Conservation (phyloP, 1,140 invertebrate species). For the Hestina assimilis region DNA sequence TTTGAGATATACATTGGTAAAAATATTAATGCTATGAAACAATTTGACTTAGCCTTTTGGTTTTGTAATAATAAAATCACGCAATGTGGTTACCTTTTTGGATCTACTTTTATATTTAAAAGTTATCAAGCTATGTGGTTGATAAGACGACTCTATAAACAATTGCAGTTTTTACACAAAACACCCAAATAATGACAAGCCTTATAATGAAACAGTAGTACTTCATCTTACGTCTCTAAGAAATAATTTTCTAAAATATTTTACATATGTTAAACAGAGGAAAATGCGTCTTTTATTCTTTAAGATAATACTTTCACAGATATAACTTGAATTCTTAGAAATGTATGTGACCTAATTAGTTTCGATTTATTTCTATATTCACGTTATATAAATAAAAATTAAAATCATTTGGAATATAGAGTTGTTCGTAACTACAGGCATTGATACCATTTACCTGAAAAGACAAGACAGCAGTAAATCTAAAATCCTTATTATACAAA, state of each 20-base stretch:
- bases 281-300: slow-evolving; percentile 20
- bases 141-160: slow-evolving; percentile 27
- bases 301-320: slow-evolving; percentile 27
- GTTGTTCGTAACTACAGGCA: slow-evolving; percentile 41
- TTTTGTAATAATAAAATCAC: slow-evolving; percentile 68
- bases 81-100: slow-evolving; percentile 38
- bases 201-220: slow-evolving; percentile 63
- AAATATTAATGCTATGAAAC: slow-evolving; percentile 76
- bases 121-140: slow-evolving; percentile 40
- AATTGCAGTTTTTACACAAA: slow-evolving; percentile 33
- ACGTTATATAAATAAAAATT: slow-evolving; percentile 5
- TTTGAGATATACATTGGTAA: slow-evolving; percentile 77
- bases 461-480: slow-evolving; percentile 62
- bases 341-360: slow-evolving; percentile 30
- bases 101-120: slow-evolving; percentile 43
- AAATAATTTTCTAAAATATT: slow-evolving; percentile 72
- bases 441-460: slow-evolving; percentile 50
- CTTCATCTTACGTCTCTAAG: slow-evolving; percentile 71
- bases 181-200: slow-evolving; percentile 45
- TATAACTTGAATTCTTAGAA: slow-evolving; percentile 30
- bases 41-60: slow-evolving; percentile 75
- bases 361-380: slow-evolving; percentile 24
- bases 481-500: slow-evolving; percentile 67
- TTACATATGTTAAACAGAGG: slow-evolving; percentile 62
- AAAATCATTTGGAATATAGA: background rate